Base-by-base conservation (phyloP, 2,113 vertebrate genomes). In the Chionodraco myersi region DNA sequence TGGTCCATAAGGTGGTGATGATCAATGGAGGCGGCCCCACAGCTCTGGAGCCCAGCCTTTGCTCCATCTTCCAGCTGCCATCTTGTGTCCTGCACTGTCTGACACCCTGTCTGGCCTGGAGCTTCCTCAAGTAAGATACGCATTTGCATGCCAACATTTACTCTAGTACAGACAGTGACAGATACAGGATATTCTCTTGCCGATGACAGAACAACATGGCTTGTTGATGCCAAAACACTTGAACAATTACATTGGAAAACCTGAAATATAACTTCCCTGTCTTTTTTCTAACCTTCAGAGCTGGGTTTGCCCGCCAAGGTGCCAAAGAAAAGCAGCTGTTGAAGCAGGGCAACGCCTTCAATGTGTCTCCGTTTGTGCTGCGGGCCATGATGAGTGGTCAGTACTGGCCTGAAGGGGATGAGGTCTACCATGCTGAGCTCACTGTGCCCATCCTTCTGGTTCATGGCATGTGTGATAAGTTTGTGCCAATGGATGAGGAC, bases 301-400 rank as follows among this genome's bases (percentile, higher is more conserved):
- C 98, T 13, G 98, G 97, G 79, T 99, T 99, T 18, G 98, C 98
- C n/a, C 96, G 94, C 69, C 98, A 99, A 84, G 98, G 98, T 49
- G 95, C 97, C 90, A 99, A 97, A 91, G 98, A 99, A 87, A 99
- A 99, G 93, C 98, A 99, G 94, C 94, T 99, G 83, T 86, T 99
- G 87, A 96, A 95, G 88, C 97, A 99, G 63, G 97, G 98, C 63
- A 98, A 98, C 0, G 98, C 98, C 8, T 99, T 99, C 94, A 99
- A 97, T 0, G 97, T 99, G 58, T 97, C 98, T 0, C 97, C 98
- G 2, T 99, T 99, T 0, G 98, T 99, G 48, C 94, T 99, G 80
- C 92, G 98, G 7, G 98, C 98, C 90, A 99, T 97, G 96, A 99
- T 99, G 98, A 98, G 98, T 0, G 97, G 98, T 0, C 98, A 99